Conservation (phyloP, 1,140 invertebrate species). For the Belonocnema kinseyi region DNA sequence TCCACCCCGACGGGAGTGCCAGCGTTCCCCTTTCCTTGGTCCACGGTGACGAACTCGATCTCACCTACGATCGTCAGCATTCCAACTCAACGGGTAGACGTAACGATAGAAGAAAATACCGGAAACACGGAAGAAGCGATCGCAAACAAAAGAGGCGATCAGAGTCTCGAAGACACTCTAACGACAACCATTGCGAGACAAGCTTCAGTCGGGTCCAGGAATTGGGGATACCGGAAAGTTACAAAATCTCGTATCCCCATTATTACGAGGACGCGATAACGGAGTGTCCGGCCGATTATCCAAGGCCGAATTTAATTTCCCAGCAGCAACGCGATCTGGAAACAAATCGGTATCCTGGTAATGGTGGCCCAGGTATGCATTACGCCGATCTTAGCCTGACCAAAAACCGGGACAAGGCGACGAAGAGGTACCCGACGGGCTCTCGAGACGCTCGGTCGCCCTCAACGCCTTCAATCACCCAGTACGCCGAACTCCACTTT, state of each 20-base stretch:
- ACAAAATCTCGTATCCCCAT: conserved; percentile 71
- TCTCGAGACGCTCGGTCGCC: conserved; percentile 53
- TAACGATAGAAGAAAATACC: conserved; percentile 69
- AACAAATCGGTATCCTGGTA: conserved; percentile 46
- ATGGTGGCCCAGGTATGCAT: conserved; percentile 36
- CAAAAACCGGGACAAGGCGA: conserved; percentile 46
- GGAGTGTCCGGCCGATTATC: conserved; percentile 61
- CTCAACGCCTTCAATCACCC: conserved; percentile 69
- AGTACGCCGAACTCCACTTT: conserved; percentile 87
- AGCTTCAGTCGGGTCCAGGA: conserved; percentile 66
- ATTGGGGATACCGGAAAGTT: conserved; percentile 67
- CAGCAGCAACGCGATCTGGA: conserved; percentile 49
- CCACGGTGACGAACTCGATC: conserved; percentile 42
- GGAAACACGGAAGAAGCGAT: conserved; percentile 65
- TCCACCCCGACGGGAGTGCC: conserved; percentile 45
- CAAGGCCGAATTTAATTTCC: conserved; percentile 46
- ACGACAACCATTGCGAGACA: conserved; percentile 57
- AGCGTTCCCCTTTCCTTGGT: conserved; percentile 45
- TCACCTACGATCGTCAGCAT: conserved; percentile 49
- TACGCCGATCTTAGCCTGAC: conserved; percentile 48
- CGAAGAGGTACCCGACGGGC: conserved; percentile 51
- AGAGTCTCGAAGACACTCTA: conserved; percentile 31
- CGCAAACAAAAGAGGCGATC: conserved; percentile 59
- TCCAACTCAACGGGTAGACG: conserved; percentile 57
- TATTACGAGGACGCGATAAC: conserved; percentile 70